These are phyloP conservation scores for Megalops cyprinoides DNA, from an alignment of 2,797 vertebrate species.

Conservation along the genomic window DNA sequence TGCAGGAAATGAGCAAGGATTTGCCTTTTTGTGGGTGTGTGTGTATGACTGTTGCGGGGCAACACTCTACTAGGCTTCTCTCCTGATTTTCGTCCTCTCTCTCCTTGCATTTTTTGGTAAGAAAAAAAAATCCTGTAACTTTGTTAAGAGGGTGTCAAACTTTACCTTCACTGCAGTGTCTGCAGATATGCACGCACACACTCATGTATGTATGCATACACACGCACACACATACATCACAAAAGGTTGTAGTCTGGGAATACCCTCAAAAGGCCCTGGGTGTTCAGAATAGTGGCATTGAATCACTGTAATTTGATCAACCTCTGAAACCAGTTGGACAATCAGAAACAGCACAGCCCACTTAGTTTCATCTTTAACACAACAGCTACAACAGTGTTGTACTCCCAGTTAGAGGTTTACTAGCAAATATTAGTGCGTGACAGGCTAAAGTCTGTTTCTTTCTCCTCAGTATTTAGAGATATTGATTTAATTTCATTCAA, in stretches of 20 bases:
- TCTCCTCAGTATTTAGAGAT: background rate
- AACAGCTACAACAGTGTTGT: background rate
- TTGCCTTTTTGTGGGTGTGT: constrained; percentile 47
- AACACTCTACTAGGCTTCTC: constrained; percentile 45
- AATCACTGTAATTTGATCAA: too few species aligned
- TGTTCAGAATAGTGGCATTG: background rate
- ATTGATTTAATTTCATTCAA: background rate
- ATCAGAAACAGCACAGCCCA: background rate
- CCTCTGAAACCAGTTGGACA: too few species aligned
- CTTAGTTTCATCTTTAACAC: background rate
- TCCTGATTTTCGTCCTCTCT: constrained; percentile 28
- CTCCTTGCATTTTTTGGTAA: background rate
- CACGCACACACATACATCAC: background rate
- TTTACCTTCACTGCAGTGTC: background rate
- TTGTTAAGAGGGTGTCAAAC: background rate
- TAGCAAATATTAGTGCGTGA: background rate
- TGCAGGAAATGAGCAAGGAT: constrained; percentile 71
- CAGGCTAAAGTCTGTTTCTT: background rate
- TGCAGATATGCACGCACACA: too few species aligned
- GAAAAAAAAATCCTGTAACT: background rate
- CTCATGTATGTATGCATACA: background rate
- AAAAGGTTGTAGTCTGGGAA: too few species aligned
- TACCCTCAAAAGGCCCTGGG: too few species aligned
- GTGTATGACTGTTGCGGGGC: constrained; percentile 49
- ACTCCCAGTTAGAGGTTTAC: background rate